Base-by-base conservation (phyloP, 2,113 vertebrate species). In the Amblyornis subalaris region DNA sequence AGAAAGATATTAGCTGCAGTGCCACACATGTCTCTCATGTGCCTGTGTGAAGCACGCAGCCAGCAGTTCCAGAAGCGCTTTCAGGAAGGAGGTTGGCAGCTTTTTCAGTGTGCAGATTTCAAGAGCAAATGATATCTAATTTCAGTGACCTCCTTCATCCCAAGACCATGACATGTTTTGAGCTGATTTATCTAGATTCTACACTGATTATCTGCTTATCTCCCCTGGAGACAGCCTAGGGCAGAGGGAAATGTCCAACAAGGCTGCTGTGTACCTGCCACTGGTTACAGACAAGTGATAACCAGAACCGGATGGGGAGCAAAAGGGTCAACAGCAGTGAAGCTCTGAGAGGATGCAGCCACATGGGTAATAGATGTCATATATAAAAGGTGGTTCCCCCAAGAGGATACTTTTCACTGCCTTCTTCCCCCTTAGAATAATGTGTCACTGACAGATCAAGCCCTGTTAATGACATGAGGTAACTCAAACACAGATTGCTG, bases 1-100 rank as follows among this genome's bases (percentile, higher is more conserved):
- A 1, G 0, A 72, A 58, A 42, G 87, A 88, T 85, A 94, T 92
- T 91, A 95, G 75, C 2, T 0, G 69, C 83, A 53, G 72, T 71
- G 75, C 44, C 88, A 77, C 74, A 86, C 69, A 35, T 94, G 79
- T 60, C 58, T 80, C 79, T 95, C 1, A 3, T 36, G 62, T 80
- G 75, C 74, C 60, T 82, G 15, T 73, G 75, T 48, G 57, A 58
- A 90, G 57, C 88, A 84, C 90, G 50, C 79, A 88, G 61, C 48
- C 65, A 88, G 67, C 82, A 91, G 69, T 61, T 89, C 64, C 80
- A 93, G 90, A 85, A 86, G 36, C 85, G 57, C 45, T 72, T 95
- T 96, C 92, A 81, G 67, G 51, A 71, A 80, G 36, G 58, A 82
- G 35, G 25, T 64, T 92, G 83, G 65, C 77, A 89, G 65, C 36